phyloP scores from a whole-genome alignment of 2,113 vertebrate genomes.

The Cephalopholis sonnerati region DNA sequence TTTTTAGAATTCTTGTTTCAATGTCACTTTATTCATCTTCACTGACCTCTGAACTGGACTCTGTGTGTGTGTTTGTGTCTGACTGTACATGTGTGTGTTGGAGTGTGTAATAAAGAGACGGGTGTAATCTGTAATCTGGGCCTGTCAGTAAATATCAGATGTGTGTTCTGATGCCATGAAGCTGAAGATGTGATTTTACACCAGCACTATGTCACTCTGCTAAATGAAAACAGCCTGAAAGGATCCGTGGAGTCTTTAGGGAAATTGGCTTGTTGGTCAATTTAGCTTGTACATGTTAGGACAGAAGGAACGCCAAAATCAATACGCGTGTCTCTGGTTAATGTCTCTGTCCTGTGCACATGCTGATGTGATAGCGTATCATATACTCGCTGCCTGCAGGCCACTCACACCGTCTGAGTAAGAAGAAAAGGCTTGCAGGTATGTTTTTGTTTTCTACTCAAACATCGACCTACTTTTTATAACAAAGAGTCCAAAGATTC shows the following conservation, averaged over 20 bases:
- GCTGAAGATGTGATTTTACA: constrained; percentile 12
- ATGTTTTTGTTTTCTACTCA: not conserved
- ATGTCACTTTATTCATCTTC: no score
- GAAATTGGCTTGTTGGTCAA: constrained; percentile 65
- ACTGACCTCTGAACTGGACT: no score
- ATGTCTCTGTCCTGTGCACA: constrained; percentile 31
- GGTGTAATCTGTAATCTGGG: not conserved
- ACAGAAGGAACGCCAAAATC: constrained; percentile 48
- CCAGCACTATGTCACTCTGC: constrained; percentile 5
- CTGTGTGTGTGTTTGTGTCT: not conserved
- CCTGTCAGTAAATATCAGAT: constrained; percentile 6
- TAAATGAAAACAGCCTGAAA: constrained; percentile 54
- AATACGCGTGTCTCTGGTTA: constrained; percentile 38
- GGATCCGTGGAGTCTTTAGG: constrained; percentile 44
- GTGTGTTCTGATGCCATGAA: not conserved
- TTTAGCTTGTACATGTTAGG: constrained; percentile 65
- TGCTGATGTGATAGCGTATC: constrained; percentile 1
- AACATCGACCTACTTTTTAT: not conserved
- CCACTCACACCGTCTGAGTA: not conserved
- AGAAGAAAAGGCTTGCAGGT: not conserved
- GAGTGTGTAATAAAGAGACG: constrained; percentile 19
- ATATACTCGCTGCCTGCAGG: not conserved
- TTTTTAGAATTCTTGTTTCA: not conserved
- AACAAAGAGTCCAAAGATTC: not conserved
- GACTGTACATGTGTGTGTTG: not conserved